Conservation (phyloP, 2,797 vertebrate species). For the Pagetopsis macropterus region DNA sequence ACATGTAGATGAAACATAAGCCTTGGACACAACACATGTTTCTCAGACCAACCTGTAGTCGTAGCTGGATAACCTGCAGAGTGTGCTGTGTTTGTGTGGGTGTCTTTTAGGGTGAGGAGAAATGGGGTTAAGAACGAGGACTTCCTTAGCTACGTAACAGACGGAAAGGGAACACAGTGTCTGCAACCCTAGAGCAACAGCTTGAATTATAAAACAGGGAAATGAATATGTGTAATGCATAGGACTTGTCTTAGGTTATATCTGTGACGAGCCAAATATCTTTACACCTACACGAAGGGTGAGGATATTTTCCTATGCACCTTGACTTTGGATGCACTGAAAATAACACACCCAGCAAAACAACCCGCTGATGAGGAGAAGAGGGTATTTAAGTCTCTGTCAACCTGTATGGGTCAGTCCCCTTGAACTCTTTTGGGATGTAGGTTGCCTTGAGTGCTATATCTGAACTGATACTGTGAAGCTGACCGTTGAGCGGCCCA, state of each 20-base stretch:
- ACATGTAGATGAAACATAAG: conserved; percentile 16
- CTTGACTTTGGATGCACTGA: conserved; percentile 9
- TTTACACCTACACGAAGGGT: neutral
- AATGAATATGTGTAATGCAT: conserved; percentile 52
- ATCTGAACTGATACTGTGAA: neutral
- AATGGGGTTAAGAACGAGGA: conserved; percentile 60
- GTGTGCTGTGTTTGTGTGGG: conserved; percentile 12
- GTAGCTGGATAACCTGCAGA: neutral
- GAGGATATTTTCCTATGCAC: neutral
- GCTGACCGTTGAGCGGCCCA: too few relatives aligned
- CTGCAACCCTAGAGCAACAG: conserved; percentile 64
- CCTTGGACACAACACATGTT: conserved; percentile 11
- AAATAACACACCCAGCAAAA: conserved; percentile 28
- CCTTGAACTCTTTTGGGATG: conserved; percentile 12
- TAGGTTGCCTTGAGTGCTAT: neutral
- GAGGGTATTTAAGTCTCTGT: conserved; percentile 21
- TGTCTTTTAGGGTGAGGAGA: conserved; percentile 30
- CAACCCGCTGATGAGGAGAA: conserved; percentile 29
- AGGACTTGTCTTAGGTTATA: conserved; percentile 12
- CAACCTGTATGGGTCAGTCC: conserved; percentile 14
- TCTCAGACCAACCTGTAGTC: neutral
- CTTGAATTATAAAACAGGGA: conserved; percentile 76
- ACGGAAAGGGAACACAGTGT: conserved; percentile 50
- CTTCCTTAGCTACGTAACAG: conserved; percentile 15
- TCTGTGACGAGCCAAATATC: conserved; percentile 22